Base-by-base conservation (phyloP, 2,888 invertebrate genomes). In the Himalopsyche kuldschensis region DNA sequence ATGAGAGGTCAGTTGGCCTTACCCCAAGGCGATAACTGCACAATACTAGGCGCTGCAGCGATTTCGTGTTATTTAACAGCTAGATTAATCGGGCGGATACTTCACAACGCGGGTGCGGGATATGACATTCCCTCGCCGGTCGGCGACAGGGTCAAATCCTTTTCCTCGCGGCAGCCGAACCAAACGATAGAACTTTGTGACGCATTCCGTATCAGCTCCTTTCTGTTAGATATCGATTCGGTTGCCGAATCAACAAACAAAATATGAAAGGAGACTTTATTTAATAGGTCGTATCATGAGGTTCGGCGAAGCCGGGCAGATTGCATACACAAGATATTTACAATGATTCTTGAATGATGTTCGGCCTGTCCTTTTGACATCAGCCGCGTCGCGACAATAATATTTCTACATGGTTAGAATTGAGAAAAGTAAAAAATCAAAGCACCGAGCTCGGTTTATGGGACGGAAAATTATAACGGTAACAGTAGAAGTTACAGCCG, bases 241-340 rank as follows among this genome's bases (percentile, higher is more conserved):
- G 30, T 30, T 11, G 24, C 27, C 30, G 78, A 69, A 41, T 79
- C 55, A 55, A 55, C 55, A 77, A 55, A 77, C 24, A 17, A 20
- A 20, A 20, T 3, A 15, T 41, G 15, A 11, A 69, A 69, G 11
- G 69, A 69, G 3, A 30, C 69, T 48, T 24, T 10, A 17, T 55
- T 75, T n/a, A 41, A 46, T 30, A 31, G 78, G 75, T 46, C 77
- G 47, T 69, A 78, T 78, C 69, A 69, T 78, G 47, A 32, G 75
- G 48, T 24, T 82, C 79, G 82, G 35, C 80, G 69, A 80, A 27
- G 47, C 35, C 78, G 41, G 47, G 75, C 69, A 46, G 75, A 69
- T 82, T 27, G 82, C 83, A 79, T 83, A 79, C 76, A 75, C 81
- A 78, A 83, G 82, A 85, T 85, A 85, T 85, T 82, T 85, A 85